Evolutionary conservation across 1,140 invertebrate species (phyloP).

Genomic region (Liolophura sinensis): DNA sequence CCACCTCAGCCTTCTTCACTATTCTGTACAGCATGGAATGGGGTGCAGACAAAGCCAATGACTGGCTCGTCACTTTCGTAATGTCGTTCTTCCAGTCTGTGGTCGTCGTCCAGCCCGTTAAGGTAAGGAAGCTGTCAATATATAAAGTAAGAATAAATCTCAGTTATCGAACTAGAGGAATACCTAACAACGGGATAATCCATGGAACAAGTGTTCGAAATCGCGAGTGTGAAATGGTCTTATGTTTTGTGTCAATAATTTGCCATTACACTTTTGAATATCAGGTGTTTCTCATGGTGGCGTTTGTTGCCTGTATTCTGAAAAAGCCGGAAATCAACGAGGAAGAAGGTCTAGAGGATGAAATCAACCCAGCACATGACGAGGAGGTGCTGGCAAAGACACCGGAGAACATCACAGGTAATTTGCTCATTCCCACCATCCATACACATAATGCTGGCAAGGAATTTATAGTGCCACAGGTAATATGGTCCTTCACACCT

Average conservation of each 20-base stretch:
- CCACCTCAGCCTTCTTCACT: constrained; percentile 52
- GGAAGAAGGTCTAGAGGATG: constrained; percentile 41
- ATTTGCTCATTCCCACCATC: too few species aligned
- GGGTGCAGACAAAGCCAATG: constrained; percentile 55
- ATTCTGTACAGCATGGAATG: constrained; percentile 59
- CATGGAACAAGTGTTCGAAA: too few species aligned
- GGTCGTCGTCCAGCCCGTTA: constrained; percentile 55
- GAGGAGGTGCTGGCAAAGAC: constrained; percentile 31
- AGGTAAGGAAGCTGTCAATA: constrained; percentile 29
- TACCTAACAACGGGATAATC: too few species aligned
- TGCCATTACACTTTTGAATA: constrained; percentile 1
- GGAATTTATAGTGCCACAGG: too few species aligned
- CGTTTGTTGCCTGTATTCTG: constrained; percentile 62
- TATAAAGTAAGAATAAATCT: too few species aligned
- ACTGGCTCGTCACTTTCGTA: constrained; percentile 57
- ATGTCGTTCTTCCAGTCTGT: constrained; percentile 58
- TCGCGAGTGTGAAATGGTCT: too few species aligned
- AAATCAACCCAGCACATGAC: constrained; percentile 36
- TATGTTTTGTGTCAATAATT: not conserved
- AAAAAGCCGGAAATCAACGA: constrained; percentile 63
- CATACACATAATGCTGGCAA: too few species aligned
- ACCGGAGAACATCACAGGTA: constrained; percentile 9
- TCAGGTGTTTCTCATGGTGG: constrained; percentile 60
- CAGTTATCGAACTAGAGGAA: too few species aligned
- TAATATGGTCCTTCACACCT: too few species aligned